These are phyloP conservation scores for Sialis lutaria DNA, from an alignment of 2,888 invertebrate genomes.

Conservation along the genomic window DNA sequence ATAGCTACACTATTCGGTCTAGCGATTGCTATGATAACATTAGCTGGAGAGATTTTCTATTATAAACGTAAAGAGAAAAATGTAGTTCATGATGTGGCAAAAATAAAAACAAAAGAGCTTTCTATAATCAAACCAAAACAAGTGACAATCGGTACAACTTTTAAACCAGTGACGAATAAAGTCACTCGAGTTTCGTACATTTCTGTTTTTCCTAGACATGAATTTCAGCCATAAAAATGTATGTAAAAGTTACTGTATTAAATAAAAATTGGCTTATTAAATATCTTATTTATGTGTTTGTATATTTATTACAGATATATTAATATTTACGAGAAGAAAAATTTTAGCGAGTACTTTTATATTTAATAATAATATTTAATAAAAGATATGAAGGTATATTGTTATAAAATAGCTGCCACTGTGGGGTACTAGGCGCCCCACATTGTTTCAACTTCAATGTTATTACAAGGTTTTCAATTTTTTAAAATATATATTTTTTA, in stretches of 20 bases:
- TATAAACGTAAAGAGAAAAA: slow-evolving; percentile 40
- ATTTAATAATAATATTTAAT: too few relatives aligned
- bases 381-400: too few relatives aligned
- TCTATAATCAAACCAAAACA: slow-evolving; percentile 14
- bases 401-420: too few relatives aligned
- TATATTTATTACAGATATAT: too few relatives aligned
- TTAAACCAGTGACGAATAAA: slow-evolving; percentile 22
- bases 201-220: slow-evolving; percentile 11
- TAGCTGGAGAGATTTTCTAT: slow-evolving; percentile 67
- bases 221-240: slow-evolving; percentile 6
- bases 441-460: too few relatives aligned
- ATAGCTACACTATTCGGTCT: slow-evolving; percentile 77
- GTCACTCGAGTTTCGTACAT: slow-evolving; percentile 10
- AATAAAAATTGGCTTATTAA: too few relatives aligned
- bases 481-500: too few relatives aligned
- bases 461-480: too few relatives aligned
- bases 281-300: too few relatives aligned
- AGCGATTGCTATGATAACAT: slow-evolving; percentile 65
- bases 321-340: too few relatives aligned
- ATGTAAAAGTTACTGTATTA: not conserved
- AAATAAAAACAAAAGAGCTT: slow-evolving; percentile 3
- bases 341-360: too few relatives aligned
- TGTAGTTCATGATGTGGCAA: slow-evolving; percentile 14
- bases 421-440: too few relatives aligned
- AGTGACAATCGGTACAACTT: slow-evolving; percentile 30